Conservation (phyloP, 2,113 vertebrate species). For the Sinocyclocheilus anshuiensis region DNA sequence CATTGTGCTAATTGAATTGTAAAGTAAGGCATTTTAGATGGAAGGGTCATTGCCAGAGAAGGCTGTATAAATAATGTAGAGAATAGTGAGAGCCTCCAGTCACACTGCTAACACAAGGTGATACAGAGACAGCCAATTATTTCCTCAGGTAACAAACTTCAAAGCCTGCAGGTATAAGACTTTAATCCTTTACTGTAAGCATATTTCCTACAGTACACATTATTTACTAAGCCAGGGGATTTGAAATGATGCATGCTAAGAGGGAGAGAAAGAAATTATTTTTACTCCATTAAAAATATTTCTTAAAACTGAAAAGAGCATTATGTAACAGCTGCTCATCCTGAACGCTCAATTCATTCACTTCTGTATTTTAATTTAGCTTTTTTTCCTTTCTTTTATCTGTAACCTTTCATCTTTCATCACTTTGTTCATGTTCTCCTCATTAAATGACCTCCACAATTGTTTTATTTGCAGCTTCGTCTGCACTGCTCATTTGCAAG, state of each 20-base stretch:
- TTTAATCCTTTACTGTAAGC: conserved; percentile 7
- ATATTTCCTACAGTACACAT: conserved; percentile 5
- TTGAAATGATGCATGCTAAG: background rate
- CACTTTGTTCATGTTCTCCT: background rate
- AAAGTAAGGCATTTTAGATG: conserved; percentile 18
- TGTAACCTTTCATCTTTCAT: conserved; percentile 18
- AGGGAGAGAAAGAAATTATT: conserved; percentile 24
- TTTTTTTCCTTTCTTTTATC: conserved; percentile 16
- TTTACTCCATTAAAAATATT: conserved; percentile 29
- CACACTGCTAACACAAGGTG: conserved; percentile 27
- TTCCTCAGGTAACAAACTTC: too few relatives aligned
- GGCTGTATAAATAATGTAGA: conserved; percentile 37
- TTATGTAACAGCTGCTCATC: background rate
- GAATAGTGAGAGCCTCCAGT: conserved; percentile 21
- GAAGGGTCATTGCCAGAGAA: conserved; percentile 4
- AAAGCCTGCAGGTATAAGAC: background rate
- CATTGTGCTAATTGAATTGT: conserved; percentile 44
- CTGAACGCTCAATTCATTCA: background rate
- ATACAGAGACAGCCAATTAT: background rate
- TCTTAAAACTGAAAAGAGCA: conserved; percentile 27
- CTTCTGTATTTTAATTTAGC: background rate
- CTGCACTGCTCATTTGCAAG: background rate
- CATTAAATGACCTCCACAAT: conserved; percentile 3
- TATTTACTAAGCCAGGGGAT: background rate
- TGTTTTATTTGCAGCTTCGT: background rate